Conservation (phyloP, 2,113 vertebrate genomes). For the Gavialis gangeticus region DNA sequence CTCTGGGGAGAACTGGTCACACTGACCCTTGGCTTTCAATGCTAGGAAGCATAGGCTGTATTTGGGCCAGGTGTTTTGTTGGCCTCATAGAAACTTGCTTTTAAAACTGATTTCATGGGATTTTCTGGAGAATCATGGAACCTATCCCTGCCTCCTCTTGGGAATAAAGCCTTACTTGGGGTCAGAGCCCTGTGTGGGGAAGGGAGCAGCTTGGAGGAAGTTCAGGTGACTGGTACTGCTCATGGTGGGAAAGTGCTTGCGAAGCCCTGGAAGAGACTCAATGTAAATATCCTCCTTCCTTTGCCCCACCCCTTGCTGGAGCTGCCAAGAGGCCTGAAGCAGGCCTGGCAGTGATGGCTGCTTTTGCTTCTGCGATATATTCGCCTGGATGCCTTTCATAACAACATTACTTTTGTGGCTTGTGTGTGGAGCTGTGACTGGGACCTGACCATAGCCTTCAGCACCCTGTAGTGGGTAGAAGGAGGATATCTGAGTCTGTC, state of each 20-base stretch:
- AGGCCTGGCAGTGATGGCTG: background rate
- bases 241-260: constrained; percentile 32
- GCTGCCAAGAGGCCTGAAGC: constrained; percentile 2
- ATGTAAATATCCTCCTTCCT: constrained; percentile 57
- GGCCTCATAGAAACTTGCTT: background rate
- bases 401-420: background rate
- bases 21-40: no score
- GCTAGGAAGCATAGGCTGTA: background rate
- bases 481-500: background rate
- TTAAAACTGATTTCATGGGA: background rate
- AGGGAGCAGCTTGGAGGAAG: constrained; percentile 6
- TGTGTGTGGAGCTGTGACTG: background rate
- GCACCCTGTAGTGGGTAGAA: background rate
- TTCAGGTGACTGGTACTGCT: constrained; percentile 25
- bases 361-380: constrained; percentile 4
- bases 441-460: background rate
- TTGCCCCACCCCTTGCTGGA: background rate
- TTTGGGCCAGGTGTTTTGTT: background rate
- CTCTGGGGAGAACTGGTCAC: background rate
- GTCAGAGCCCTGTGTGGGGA: constrained; percentile 23
- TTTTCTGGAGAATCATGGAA: background rate
- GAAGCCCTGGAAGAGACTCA: constrained; percentile 44
- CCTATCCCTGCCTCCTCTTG: constrained; percentile 50
- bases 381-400: background rate
- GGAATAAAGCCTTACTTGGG: constrained; percentile 36